phyloP scores from a whole-genome alignment of 2,113 vertebrate species.

The Puntigrus tetrazona region DNA sequence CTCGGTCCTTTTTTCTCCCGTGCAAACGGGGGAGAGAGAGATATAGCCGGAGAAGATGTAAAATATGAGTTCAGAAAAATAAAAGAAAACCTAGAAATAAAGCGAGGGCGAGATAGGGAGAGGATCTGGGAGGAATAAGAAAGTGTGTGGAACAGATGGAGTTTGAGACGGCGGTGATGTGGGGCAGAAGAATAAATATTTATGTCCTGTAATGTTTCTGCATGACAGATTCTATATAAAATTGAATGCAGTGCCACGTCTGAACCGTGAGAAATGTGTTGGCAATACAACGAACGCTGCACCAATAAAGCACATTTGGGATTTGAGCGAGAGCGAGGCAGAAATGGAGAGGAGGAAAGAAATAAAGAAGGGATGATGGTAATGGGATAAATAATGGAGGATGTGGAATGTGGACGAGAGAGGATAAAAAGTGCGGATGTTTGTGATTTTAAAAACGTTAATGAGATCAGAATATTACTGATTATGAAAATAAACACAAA shows the following conservation, averaged over 20 bases:
- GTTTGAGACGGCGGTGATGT: constrained; percentile 61
- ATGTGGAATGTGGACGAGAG: constrained; percentile 52
- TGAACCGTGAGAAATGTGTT: constrained; percentile 66
- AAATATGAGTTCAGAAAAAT: not conserved
- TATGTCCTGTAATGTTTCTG: constrained; percentile 73
- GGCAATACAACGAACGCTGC: constrained; percentile 56
- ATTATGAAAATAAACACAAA: not conserved
- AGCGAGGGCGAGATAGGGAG: constrained; percentile 31
- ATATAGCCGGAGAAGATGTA: constrained; percentile 36
- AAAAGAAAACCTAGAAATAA: not conserved
- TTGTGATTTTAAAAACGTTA: not conserved
- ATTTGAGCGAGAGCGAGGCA: constrained; percentile 37
- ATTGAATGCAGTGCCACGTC: constrained; percentile 66
- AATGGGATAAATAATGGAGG: constrained; percentile 38
- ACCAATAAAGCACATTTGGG: constrained; percentile 63
- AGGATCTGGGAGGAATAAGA: constrained; percentile 11
- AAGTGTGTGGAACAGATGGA: constrained; percentile 62
- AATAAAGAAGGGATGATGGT: constrained; percentile 67
- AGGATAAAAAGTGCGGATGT: constrained; percentile 40
- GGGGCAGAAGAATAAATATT: constrained; percentile 73
- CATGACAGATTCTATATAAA: constrained; percentile 72
- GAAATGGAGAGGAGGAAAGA: constrained; percentile 45
- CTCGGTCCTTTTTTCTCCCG: constrained; percentile 54
- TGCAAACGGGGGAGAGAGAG: not conserved
- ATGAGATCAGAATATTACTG: constrained; percentile 43